Evolutionary conservation across 37 sponge, comb jelly and placozoan genomes (phyloP).

Genomic region (Oscarella lobularis): DNA sequence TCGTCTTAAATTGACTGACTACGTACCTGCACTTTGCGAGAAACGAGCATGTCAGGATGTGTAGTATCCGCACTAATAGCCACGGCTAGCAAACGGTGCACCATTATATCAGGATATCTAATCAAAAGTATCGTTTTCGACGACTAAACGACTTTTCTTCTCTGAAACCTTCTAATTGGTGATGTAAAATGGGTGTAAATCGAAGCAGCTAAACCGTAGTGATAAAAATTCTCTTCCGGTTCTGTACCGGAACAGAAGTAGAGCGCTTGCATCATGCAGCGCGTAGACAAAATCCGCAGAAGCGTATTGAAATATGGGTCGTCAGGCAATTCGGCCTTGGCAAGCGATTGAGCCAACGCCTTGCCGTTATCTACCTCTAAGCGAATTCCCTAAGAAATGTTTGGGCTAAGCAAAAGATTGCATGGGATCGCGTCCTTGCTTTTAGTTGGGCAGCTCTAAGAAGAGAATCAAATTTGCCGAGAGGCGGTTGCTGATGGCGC

Average conservation of each 20-base stretch:
- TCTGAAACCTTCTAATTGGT: slow-evolving; percentile 55
- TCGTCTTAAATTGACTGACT: too few species aligned
- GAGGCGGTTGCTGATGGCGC: slow-evolving; percentile 83
- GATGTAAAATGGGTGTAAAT: slow-evolving; percentile 99
- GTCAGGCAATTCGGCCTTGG: slow-evolving; percentile 38
- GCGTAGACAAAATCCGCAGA: slow-evolving; percentile 79
- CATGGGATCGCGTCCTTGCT: too few species aligned
- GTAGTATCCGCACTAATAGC: slow-evolving; percentile 71
- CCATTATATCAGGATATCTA: slow-evolving; percentile 86
- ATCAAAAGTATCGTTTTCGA: too few species aligned
- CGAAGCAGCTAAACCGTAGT: slow-evolving; percentile 89
- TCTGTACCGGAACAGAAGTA: slow-evolving; percentile 92
- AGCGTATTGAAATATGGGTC: slow-evolving; percentile 90
- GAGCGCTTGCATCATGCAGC: slow-evolving; percentile 98
- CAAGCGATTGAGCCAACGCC: slow-evolving; percentile 68
- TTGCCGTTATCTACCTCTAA: slow-evolving; percentile 64
- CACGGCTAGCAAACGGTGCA: slow-evolving; percentile 84
- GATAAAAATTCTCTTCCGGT: slow-evolving; percentile 66
- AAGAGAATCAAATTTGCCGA: slow-evolving; percentile 76
- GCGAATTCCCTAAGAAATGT: slow-evolving; percentile 21
- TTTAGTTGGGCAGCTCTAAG: slow-evolving; percentile 41
- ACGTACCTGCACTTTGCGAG: slow-evolving; percentile 34
- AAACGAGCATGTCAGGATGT: slow-evolving; percentile 72
- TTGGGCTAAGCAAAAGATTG: too few species aligned
- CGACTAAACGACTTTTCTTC: too few species aligned